Evolutionary conservation across 2,113 vertebrate genomes (phyloP).

Genomic region (Leucoraja erinaceus): DNA sequence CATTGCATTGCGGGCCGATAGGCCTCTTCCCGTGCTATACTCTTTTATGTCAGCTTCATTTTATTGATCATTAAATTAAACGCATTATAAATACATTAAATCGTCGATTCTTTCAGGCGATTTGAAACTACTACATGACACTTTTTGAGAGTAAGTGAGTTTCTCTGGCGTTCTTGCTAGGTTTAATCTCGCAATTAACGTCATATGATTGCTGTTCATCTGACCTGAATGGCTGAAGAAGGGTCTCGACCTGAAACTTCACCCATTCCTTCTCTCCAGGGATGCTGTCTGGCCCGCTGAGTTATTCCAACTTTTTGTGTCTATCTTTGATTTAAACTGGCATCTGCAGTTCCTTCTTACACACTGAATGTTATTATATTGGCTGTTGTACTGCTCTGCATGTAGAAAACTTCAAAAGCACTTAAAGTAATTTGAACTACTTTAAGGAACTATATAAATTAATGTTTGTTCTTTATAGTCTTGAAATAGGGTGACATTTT

Average conservation of each 20-base stretch:
- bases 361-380: neutral
- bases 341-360: too few species aligned
- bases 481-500: neutral
- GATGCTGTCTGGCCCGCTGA: too few species aligned
- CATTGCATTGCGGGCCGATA: too few species aligned
- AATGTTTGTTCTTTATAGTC: neutral
- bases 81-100: neutral
- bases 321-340: too few species aligned
- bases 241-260: too few species aligned
- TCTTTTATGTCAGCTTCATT: neutral
- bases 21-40: too few species aligned
- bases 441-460: neutral
- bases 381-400: neutral
- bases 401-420: neutral
- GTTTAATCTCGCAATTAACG: neutral
- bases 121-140: neutral
- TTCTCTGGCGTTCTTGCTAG: neutral
- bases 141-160: neutral
- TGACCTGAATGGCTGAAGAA: neutral
- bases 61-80: neutral
- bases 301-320: too few species aligned
- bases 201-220: neutral
- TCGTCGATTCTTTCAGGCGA: neutral
- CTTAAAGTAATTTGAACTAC: neutral
- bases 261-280: too few species aligned